Evolutionary conservation across 2,797 vertebrate species (phyloP), one percentile per base, ranked within the genome.

Genomic region (Buceros bicornis): DNA sequence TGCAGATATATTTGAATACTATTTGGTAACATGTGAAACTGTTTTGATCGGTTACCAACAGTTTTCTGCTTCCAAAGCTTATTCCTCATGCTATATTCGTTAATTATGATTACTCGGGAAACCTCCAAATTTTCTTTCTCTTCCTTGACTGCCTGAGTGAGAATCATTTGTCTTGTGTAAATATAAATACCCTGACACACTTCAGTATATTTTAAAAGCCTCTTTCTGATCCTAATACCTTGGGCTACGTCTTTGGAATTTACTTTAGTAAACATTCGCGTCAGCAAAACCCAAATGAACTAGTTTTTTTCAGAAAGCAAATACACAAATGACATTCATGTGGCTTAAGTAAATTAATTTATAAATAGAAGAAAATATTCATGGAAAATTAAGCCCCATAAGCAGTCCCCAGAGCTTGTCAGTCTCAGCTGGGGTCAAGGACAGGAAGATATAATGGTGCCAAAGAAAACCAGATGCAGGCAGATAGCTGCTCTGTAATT

Each of bases 401-500:
- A 89, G 65, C 42, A 83, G 40, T 87, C 82, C 73, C 65, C 50
- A 82, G 86, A 86, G 65, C 24, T 62, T 82, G 35, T 78, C 83
- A 72, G 80, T 93, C 80, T 90, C 64, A 73, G 81, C 62, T 47
- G 33, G 29, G 92, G 86, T 95, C 95, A 97, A 97, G 96, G 95
- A 89, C 80, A 82, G 79, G 64, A 92, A 60, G 45, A 81, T 78
- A 40, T 91, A 93, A 92, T n/a, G 76, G 58, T 94, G 87, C 93
- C 90, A 74, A 93, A 94, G 50, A 48, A 92, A 95, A 95, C 69
- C 61, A 83, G 89, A 94, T 90, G 89, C 74, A 95, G 93, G 74
- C 61, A 88, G 81, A 92, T 89, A 96, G 94, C 58, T 88, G 66
- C 82, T 60, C 28, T 45, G 43, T 94, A 82, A 92, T 92, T 96